A percentile compares a stretch with the other conserved stretches of the same genome.
phyloP scores from a whole-genome alignment of 2,113 vertebrate genomes.

The Heteronetta atricapilla region DNA sequence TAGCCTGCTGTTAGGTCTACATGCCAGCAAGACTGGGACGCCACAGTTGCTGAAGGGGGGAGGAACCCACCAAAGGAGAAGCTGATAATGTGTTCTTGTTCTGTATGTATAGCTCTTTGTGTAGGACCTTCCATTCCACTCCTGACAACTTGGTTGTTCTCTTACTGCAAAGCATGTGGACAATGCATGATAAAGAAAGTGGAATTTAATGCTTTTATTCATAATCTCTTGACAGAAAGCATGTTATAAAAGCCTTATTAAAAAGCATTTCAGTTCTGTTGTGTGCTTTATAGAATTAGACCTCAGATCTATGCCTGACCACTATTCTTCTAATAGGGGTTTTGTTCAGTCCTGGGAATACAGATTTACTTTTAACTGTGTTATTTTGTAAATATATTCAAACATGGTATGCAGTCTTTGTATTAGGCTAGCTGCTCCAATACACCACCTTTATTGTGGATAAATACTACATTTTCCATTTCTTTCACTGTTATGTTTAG shows the following conservation, averaged over 20 bases:
- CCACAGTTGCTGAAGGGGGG: background rate
- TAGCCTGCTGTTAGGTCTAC: background rate
- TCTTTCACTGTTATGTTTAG: background rate
- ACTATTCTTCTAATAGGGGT: background rate
- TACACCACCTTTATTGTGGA: background rate
- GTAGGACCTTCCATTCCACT: slow-evolving; percentile 14
- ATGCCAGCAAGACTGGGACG: background rate
- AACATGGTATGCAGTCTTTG: background rate
- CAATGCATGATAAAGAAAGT: slow-evolving; percentile 3
- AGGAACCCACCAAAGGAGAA: background rate
- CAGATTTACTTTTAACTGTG: background rate
- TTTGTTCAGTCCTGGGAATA: background rate
- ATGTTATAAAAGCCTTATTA: background rate
- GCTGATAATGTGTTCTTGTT: slow-evolving; percentile 62
- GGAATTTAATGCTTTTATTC: slow-evolving; percentile 23
- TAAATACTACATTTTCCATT: background rate
- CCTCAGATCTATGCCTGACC: background rate
- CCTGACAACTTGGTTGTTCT: slow-evolving; percentile 10
- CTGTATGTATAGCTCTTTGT: slow-evolving; percentile 50
- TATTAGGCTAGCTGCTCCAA: background rate
- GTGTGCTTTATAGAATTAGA: background rate
- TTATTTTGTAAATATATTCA: background rate
- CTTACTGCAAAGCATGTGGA: slow-evolving; percentile 27
- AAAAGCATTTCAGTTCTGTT: background rate
- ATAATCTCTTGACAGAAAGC: background rate